Base-by-base conservation (phyloP, 1,140 invertebrate genomes). In the Cryptotermes secundus region DNA sequence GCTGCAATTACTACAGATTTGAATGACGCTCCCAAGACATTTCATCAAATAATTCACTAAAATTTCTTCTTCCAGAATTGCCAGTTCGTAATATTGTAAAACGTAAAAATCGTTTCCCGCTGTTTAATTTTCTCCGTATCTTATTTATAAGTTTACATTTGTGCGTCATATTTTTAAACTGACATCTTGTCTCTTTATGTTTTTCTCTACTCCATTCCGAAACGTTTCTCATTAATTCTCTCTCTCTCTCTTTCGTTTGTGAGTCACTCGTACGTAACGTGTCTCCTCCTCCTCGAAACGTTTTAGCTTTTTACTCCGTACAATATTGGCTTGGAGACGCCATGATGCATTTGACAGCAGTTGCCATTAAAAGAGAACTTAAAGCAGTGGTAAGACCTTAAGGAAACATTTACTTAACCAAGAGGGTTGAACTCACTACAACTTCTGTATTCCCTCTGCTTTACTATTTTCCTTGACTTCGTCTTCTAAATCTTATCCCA, bases 351-450 rank as follows among this genome's bases (percentile, higher is more conserved):
- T 72, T 72, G 59, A 72, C 59, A 72, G 26, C 59, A 72, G 59
- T 72, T 72, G 59, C 59, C 59, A 72, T 72, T 72, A 72, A 72
- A 72, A 72, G 22, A 72, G 59, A 72, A 2, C 59, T 72, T 72
- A 72, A 72, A 31, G 59, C 31, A 26, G 59, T n/a, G 1, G 1
- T n/a, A 31, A 26, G 59, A 72, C 59, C 7, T 31, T 72, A 72
- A n/a, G 59, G 59, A 72, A 72, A 72, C 59, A 72, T 72, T 72
- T 72, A 72, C 59, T 72, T 72, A 72, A 72, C 59, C 59, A 72
- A 31, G 59, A 31, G 59, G 45, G 59, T 72, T 26, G 26, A 72
- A 72, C n/a, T 72, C 16, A 31, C 45, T 49, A 12, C 22, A 49
- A 49, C 4, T 49, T 49, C 16, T 49, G 14, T 49, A 49, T 49